Evolutionary conservation across 1,140 invertebrate species (phyloP).

Genomic region (Euschistus heros): DNA sequence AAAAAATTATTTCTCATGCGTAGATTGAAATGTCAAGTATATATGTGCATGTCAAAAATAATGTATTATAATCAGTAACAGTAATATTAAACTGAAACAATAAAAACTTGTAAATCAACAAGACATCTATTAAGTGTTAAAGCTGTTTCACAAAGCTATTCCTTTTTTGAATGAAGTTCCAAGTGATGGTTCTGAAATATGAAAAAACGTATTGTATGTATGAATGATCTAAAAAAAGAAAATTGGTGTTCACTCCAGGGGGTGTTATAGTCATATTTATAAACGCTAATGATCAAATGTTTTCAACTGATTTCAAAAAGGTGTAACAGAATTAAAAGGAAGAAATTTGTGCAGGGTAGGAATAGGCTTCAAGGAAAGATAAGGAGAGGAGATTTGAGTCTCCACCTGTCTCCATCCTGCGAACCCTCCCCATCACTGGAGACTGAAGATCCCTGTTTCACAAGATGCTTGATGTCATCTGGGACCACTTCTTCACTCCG

Average conservation of each 20-base stretch:
- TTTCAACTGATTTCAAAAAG: no score
- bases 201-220: slow-evolving; percentile 5
- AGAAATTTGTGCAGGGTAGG: background rate
- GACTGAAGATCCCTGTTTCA: slow-evolving; percentile 73
- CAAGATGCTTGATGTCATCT: slow-evolving; percentile 61
- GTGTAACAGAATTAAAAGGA: background rate
- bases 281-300: no score
- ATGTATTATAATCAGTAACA: no score
- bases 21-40: no score
- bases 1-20: no score
- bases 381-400: background rate
- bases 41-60: no score
- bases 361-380: slow-evolving; percentile 3
- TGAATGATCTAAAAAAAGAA: background rate
- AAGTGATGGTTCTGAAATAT: background rate
- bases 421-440: slow-evolving; percentile 86
- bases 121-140: no score
- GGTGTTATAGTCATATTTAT: no score
- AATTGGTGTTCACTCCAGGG: slow-evolving; percentile 25
- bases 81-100: no score
- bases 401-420: slow-evolving; percentile 64
- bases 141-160: no score
- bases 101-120: no score
- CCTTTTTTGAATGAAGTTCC: no score
- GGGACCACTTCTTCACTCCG: slow-evolving; percentile 90